These are phyloP conservation scores for Lamproptera curius DNA, from an alignment of 2,888 invertebrate species.

Conservation along the genomic window DNA sequence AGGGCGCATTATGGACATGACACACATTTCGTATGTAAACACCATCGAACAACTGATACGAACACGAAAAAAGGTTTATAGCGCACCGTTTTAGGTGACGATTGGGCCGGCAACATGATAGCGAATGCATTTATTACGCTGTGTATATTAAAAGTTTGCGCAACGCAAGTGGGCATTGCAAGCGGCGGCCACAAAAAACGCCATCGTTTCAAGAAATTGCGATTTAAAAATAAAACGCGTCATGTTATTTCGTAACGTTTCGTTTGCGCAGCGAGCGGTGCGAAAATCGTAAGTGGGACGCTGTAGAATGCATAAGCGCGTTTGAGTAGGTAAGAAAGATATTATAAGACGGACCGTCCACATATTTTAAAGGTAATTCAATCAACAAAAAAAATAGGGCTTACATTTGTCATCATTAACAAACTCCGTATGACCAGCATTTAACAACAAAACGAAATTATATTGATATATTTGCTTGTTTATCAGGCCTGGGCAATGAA, in stretches of 20 bases:
- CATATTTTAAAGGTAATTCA: too few species aligned
- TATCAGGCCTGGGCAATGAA: too few species aligned
- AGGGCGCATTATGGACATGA: conserved; percentile 66
- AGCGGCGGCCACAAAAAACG: conserved; percentile 1
- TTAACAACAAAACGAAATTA: too few species aligned
- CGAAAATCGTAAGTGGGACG: conserved; percentile 1
- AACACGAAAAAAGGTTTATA: conserved; percentile 25
- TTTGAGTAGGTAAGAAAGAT: too few species aligned
- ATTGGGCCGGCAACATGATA: not conserved
- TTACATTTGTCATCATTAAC: too few species aligned
- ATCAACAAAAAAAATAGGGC: too few species aligned
- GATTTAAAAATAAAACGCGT: conserved; percentile 12
- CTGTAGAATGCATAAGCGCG: not conserved
- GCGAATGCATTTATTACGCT: not conserved
- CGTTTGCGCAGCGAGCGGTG: not conserved
- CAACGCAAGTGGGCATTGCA: conserved; percentile 14
- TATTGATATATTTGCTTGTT: too few species aligned
- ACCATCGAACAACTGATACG: conserved; percentile 41
- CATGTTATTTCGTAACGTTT: not conserved
- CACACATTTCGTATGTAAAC: conserved; percentile 63
- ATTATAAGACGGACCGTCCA: too few species aligned
- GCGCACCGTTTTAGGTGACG: conserved; percentile 5
- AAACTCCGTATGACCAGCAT: too few species aligned
- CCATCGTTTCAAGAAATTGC: conserved; percentile 4
- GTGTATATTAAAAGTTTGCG: conserved; percentile 10